Evolutionary conservation across 2,888 invertebrate genomes (phyloP).

Genomic region (Meteorus cinctellus): DNA sequence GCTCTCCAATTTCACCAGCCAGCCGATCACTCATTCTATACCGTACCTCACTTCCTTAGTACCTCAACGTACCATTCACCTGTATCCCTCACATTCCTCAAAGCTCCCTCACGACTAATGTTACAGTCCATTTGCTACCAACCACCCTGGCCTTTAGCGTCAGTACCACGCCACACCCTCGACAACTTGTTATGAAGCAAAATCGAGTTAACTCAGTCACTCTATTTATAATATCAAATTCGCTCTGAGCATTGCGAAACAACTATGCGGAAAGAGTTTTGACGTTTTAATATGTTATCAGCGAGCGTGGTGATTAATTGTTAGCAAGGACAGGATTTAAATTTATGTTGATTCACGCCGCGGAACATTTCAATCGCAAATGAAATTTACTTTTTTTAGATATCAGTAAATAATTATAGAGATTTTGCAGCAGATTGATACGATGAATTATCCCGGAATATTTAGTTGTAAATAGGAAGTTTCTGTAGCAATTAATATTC

Average conservation of each 20-base stretch:
- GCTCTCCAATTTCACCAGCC: slow-evolving; percentile 47
- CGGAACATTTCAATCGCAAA: background rate
- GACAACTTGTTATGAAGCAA: slow-evolving; percentile 31
- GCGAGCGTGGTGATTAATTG: background rate
- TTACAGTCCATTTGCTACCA: slow-evolving; percentile 11
- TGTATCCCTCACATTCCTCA: slow-evolving; percentile 1
- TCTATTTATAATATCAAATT: background rate
- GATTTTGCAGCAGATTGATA: too few species aligned
- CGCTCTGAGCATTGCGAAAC: slow-evolving; percentile 37
- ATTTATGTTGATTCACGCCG: background rate
- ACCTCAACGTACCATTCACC: background rate
- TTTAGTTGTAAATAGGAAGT: too few species aligned
- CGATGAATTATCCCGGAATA: too few species aligned
- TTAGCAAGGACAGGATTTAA: background rate
- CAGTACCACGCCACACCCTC: slow-evolving; percentile 12
- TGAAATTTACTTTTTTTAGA: background rate
- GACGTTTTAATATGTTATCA: slow-evolving; percentile 15
- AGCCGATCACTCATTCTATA: background rate
- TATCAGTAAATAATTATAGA: background rate
- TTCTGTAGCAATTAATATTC: too few species aligned
- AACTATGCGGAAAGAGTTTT: slow-evolving; percentile 38
- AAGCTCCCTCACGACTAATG: slow-evolving; percentile 3
- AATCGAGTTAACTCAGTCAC: slow-evolving; percentile 42
- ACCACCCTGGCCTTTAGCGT: slow-evolving; percentile 14
- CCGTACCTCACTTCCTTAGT: background rate